Conservation (phyloP, 1,140 invertebrate species). For the Danaus plexippus region DNA sequence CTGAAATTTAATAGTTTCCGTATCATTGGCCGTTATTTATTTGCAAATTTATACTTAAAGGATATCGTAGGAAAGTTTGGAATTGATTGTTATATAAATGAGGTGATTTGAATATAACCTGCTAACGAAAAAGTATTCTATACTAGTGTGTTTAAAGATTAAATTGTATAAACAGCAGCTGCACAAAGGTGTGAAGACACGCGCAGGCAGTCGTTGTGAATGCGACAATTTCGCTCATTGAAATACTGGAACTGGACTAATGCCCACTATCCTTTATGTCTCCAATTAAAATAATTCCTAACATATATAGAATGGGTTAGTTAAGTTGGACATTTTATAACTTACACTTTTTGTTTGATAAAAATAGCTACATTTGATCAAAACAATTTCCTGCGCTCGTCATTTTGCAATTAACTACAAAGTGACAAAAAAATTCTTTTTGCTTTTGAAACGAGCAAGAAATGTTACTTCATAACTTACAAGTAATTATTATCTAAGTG, state of each 20-base stretch:
- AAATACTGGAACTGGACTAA: constrained; percentile 57
- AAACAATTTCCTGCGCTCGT: too few species aligned
- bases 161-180: constrained; percentile 18
- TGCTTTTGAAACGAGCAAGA: too few species aligned
- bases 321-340: constrained; percentile 17
- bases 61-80: constrained; percentile 46
- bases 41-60: constrained; percentile 61
- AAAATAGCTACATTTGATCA: too few species aligned
- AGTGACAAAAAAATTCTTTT: too few species aligned
- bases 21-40: constrained; percentile 35
- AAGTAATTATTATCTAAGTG: too few species aligned
- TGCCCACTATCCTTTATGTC: constrained; percentile 55
- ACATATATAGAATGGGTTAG: constrained; percentile 29
- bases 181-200: constrained; percentile 52
- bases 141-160: constrained; percentile 15
- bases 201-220: constrained; percentile 41
- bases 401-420: too few species aligned
- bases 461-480: too few species aligned
- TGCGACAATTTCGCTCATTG: constrained; percentile 62
- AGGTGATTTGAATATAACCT: constrained; percentile 35
- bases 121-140: constrained; percentile 31
- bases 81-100: constrained; percentile 44
- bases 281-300: constrained; percentile 60
- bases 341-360: too few species aligned
- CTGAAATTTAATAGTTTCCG: constrained; percentile 21